Percentiles rank a stretch among this genome's conserved stretches.
Conservation (phyloP, 2,888 invertebrate genomes). For the Byasa hedistus region DNA sequence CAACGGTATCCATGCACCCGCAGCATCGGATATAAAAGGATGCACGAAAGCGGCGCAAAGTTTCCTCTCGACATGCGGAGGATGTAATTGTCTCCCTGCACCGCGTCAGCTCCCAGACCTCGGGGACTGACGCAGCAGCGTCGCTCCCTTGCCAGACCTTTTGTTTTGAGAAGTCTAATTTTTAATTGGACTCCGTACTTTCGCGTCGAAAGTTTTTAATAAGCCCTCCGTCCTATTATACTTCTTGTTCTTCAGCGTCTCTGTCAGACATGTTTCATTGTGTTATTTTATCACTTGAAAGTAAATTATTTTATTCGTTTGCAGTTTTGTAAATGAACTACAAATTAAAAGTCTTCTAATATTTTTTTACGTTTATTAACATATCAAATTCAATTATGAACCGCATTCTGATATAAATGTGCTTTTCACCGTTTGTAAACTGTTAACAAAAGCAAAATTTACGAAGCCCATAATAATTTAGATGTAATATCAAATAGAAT, state of each 20-base stretch:
- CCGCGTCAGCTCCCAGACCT: constrained; percentile 61
- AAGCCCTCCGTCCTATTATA: constrained; percentile 27
- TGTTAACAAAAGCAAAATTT: too few species aligned
- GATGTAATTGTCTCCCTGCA: constrained; percentile 75
- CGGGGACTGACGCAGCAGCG: constrained; percentile 42
- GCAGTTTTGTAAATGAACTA: too few species aligned
- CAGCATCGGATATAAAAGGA: constrained; percentile 5
- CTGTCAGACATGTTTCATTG: background rate
- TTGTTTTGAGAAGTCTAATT: constrained; percentile 64
- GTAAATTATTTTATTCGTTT: background rate
- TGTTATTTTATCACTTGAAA: background rate
- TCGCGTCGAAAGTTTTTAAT: constrained; percentile 24
- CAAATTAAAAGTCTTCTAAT: too few species aligned
- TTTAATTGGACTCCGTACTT: constrained; percentile 57
- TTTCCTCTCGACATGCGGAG: constrained; percentile 65
- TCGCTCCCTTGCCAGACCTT: constrained; percentile 49
- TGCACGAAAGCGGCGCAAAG: constrained; percentile 46
- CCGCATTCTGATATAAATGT: too few species aligned
- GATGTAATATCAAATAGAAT: too few species aligned
- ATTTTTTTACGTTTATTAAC: too few species aligned
- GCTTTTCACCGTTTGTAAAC: too few species aligned
- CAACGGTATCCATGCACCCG: background rate
- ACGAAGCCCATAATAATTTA: too few species aligned
- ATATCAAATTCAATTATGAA: too few species aligned
- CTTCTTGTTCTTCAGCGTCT: constrained; percentile 15